phyloP scores from a whole-genome alignment of 2,113 vertebrate species.

The Ivindomyrus marchei region DNA sequence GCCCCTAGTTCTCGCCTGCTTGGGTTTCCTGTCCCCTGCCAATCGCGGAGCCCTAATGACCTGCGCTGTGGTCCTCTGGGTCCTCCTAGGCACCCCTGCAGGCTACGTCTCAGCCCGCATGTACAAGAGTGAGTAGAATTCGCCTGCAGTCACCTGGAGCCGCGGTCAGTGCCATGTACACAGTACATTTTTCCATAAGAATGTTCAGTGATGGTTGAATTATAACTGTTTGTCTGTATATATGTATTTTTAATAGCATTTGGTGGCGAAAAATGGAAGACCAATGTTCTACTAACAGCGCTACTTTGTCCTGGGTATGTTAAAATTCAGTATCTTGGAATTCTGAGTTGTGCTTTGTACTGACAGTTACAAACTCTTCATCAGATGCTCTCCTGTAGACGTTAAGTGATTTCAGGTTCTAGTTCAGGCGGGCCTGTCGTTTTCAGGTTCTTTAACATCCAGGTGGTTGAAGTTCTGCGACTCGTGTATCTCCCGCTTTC shows the following conservation, averaged over 20 bases:
- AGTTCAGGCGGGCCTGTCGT: not conserved
- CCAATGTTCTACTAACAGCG: constrained; percentile 90
- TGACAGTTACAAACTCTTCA: not conserved
- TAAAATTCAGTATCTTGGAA: not conserved
- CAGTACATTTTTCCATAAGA: not conserved
- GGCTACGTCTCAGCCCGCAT: constrained; percentile 86
- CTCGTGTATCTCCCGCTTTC: not conserved
- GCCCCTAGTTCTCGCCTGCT: constrained; percentile 82
- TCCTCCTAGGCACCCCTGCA: constrained; percentile 88
- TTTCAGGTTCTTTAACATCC: not conserved
- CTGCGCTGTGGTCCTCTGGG: constrained; percentile 95
- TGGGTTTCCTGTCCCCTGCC: constrained; percentile 95
- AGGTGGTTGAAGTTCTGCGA: not conserved
- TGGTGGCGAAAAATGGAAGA: constrained; percentile 98
- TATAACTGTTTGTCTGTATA: not conserved
- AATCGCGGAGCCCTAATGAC: constrained; percentile 97
- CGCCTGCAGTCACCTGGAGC: not conserved
- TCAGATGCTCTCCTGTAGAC: not conserved
- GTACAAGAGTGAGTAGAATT: constrained; percentile 60
- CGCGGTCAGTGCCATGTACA: not conserved
- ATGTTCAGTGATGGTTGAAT: not conserved
- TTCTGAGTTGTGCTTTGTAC: not conserved
- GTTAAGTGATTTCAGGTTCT: not conserved
- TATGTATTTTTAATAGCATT: constrained; percentile 66
- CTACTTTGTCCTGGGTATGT: constrained; percentile 90